Conservation (phyloP, 2,797 vertebrate species). For the Coracias cyanogaster region DNA sequence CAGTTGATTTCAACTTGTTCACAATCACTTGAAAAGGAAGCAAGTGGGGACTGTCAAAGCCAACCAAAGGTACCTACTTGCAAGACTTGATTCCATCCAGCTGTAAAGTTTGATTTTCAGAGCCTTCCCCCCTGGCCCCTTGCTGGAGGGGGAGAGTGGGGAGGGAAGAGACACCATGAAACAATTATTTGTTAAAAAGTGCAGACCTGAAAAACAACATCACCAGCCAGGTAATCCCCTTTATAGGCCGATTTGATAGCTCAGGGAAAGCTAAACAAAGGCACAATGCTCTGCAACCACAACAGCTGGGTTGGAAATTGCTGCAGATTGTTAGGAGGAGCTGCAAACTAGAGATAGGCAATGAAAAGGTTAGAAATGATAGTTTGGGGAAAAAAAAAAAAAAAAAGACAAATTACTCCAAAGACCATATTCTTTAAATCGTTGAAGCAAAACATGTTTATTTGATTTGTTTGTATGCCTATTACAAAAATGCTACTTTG, state of each 20-base stretch:
- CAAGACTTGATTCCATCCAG: background rate
- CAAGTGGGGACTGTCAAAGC: background rate
- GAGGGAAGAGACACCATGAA: background rate
- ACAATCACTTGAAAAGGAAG: background rate
- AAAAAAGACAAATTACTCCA: constrained; percentile 79
- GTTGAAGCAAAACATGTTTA: constrained; percentile 87
- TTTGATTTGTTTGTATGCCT: constrained; percentile 87
- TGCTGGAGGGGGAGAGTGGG: too few species aligned
- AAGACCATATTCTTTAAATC: constrained; percentile 85
- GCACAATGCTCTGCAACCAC: constrained; percentile 35
- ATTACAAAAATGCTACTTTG: constrained; percentile 87
- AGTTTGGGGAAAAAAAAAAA: constrained; percentile 18
- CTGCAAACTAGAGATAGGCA: constrained; percentile 79
- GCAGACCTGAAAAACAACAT: constrained; percentile 65
- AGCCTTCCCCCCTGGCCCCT: background rate
- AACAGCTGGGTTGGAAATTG: constrained; percentile 78
- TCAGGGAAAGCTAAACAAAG: constrained; percentile 73
- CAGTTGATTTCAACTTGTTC: background rate
- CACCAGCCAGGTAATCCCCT: constrained; percentile 73
- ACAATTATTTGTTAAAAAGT: constrained; percentile 39
- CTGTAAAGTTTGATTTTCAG: constrained; percentile 16
- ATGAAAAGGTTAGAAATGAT: constrained; percentile 82
- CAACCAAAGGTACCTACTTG: background rate
- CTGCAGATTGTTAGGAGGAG: constrained; percentile 77
- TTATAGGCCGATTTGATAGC: constrained; percentile 71